Evolutionary conservation across 2,113 vertebrate species (phyloP).

Genomic region (Thermophis baileyi): DNA sequence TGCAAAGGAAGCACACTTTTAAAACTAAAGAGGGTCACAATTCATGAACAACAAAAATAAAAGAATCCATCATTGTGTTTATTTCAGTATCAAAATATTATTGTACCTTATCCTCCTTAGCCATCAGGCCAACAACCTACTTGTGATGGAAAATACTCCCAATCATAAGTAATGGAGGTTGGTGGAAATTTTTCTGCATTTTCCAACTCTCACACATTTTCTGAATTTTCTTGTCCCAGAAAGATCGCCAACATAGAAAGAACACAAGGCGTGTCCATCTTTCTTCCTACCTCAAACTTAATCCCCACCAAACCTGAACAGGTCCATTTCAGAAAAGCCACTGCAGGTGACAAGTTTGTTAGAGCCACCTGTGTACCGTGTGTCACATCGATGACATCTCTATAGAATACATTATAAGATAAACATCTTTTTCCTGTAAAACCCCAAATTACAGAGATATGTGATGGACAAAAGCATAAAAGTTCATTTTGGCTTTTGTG

Average conservation of each 20-base stretch:
- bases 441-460: background rate
- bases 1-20: background rate
- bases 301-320: background rate
- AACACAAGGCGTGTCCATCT: background rate
- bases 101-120: background rate
- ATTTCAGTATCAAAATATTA: background rate
- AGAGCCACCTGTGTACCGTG: background rate
- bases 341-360: background rate
- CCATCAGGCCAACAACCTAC: background rate
- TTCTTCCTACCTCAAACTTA: background rate
- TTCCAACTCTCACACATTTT: background rate
- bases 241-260: background rate
- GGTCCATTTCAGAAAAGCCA: background rate
- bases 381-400: background rate
- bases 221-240: background rate
- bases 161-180: background rate
- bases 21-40: background rate
- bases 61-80: background rate
- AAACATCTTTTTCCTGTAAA: background rate
- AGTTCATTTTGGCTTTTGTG: background rate
- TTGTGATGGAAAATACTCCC: background rate
- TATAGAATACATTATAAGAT: background rate
- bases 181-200: background rate
- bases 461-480: background rate
- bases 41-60: background rate